Conservation (phyloP, 2,888 invertebrate genomes). For the Zaprionus lineosus region DNA sequence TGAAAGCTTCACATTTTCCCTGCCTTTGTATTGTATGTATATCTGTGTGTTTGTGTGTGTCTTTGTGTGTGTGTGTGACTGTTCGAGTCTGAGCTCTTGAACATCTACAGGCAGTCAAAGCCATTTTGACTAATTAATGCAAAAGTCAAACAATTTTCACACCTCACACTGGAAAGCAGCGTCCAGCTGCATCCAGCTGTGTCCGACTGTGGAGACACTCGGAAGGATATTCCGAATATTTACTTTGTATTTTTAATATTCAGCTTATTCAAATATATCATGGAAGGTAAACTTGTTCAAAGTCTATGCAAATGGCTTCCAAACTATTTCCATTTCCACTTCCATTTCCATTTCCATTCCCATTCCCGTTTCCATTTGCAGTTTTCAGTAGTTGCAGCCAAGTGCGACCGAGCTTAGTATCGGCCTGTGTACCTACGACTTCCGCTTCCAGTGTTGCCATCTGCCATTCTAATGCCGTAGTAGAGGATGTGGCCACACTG, state of each 20-base stretch:
- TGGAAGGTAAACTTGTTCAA: not conserved
- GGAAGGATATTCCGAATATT: not conserved
- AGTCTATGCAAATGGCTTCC: not conserved
- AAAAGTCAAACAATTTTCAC: conserved; percentile 53
- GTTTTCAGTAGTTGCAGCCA: no score
- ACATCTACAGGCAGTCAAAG: conserved; percentile 42
- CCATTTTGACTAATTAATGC: conserved; percentile 59
- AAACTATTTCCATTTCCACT: not conserved
- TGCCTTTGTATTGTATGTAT: not conserved
- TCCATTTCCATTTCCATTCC: no score
- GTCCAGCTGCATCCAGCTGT: not conserved
- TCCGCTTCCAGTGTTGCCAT: no score
- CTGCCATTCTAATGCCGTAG: no score
- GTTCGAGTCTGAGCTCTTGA: conserved; percentile 36
- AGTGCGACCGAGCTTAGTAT: no score
- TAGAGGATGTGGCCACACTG: no score
- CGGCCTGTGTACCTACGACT: no score
- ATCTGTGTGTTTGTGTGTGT: conserved; percentile 1
- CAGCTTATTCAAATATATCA: not conserved
- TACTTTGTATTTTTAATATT: not conserved
- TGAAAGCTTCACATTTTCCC: not conserved
- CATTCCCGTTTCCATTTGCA: no score
- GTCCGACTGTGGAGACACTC: no score
- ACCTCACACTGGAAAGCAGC: conserved; percentile 12
- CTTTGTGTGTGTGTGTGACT: conserved; percentile 14